Conservation (phyloP, 2,797 vertebrate genomes). For the Danio aesculapii region DNA sequence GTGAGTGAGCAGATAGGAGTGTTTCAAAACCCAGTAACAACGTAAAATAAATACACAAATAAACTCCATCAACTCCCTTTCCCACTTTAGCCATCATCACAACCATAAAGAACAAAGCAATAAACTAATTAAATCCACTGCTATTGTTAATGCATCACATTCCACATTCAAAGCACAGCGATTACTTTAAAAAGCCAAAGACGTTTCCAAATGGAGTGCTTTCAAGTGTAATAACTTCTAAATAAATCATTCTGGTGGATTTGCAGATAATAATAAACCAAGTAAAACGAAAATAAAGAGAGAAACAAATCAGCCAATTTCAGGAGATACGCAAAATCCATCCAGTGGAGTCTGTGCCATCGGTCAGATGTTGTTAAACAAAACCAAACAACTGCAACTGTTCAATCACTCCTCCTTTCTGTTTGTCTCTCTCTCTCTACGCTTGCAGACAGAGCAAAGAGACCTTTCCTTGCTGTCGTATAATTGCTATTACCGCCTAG, state of each 20-base stretch:
- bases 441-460: slow-evolving; percentile 14
- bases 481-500: slow-evolving; percentile 48
- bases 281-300: neutral
- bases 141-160: neutral
- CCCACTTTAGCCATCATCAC: slow-evolving; percentile 1
- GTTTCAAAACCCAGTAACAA: neutral
- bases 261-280: neutral
- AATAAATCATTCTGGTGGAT: neutral
- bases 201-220: neutral
- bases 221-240: neutral
- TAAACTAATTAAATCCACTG: neutral
- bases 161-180: slow-evolving; percentile 1
- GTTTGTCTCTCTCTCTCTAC: neutral
- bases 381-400: slow-evolving; percentile 19
- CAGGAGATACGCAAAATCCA: slow-evolving; percentile 26
- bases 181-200: slow-evolving; percentile 10
- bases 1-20: no score
- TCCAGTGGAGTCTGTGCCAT: slow-evolving; percentile 3
- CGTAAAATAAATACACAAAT: neutral
- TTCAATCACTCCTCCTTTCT: slow-evolving; percentile 1
- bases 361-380: slow-evolving; percentile 15
- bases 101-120: neutral
- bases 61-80: neutral
- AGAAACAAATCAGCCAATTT: slow-evolving; percentile 20
- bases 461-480: slow-evolving; percentile 30